phyloP scores from a whole-genome alignment of 2,797 vertebrate species.

The Nannoperca australis region DNA sequence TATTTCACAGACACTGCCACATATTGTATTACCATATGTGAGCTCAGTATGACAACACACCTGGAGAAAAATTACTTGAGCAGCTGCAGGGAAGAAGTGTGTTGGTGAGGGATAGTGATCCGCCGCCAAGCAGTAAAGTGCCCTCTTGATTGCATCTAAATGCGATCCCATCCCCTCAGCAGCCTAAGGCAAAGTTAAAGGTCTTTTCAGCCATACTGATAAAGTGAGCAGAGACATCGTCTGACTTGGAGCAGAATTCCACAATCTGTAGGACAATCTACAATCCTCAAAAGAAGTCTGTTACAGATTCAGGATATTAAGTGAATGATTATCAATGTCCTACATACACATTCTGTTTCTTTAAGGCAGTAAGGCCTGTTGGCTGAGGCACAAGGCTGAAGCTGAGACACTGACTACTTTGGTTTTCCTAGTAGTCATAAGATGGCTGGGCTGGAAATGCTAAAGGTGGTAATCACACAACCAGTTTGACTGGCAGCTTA shows the following conservation, averaged over 20 bases:
- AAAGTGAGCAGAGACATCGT: conserved; percentile 28
- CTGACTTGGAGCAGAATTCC: conserved; percentile 43
- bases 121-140: conserved; percentile 48
- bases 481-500: conserved; percentile 36
- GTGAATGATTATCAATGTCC: conserved; percentile 49
- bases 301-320: conserved; percentile 40
- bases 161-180: conserved; percentile 48
- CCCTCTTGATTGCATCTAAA: conserved; percentile 56
- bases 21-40: conserved; percentile 30
- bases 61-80: conserved; percentile 42
- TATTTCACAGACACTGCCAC: conserved; percentile 53
- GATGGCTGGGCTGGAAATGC: conserved; percentile 20
- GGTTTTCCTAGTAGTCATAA: conserved; percentile 1
- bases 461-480: conserved; percentile 49
- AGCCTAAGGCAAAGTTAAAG: conserved; percentile 55
- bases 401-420: conserved; percentile 33
- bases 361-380: conserved; percentile 59
- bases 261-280: conserved; percentile 54
- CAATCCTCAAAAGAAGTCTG: conserved; percentile 32
- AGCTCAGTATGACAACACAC: conserved; percentile 35
- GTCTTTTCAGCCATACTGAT: conserved; percentile 57
- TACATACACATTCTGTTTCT: conserved; percentile 53
- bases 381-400: conserved; percentile 60
- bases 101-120: conserved; percentile 39
- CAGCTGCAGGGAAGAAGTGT: conserved; percentile 42